These are phyloP conservation scores for Taurulus bubalis DNA, from an alignment of 2,113 vertebrate genomes.

Conservation along the genomic window DNA sequence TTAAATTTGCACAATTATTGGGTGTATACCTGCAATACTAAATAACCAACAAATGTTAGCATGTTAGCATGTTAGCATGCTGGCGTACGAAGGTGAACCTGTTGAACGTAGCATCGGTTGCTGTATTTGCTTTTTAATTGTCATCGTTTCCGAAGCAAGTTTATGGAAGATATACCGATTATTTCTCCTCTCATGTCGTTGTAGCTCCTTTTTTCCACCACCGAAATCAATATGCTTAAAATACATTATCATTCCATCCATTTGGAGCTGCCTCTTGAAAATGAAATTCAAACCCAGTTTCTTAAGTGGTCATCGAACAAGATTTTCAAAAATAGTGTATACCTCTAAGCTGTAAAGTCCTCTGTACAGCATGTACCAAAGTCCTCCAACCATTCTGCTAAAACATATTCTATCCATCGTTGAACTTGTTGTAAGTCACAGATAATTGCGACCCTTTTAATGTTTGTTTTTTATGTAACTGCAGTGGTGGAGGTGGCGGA, in stretches of 20 bases:
- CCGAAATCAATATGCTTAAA: not conserved
- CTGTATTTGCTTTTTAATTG: too few species aligned
- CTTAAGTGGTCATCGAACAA: not conserved
- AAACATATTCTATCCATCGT: slow-evolving; percentile 18
- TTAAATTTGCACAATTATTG: not conserved
- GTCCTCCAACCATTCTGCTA: not conserved
- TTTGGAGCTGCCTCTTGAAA: not conserved
- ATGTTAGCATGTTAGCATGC: not conserved
- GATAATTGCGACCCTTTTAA: slow-evolving; percentile 46
- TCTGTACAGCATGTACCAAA: not conserved
- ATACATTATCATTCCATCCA: not conserved
- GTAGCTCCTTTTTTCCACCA: not conserved
- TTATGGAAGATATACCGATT: not conserved
- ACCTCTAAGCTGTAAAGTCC: not conserved
- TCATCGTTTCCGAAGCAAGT: not conserved
- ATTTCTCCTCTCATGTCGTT: not conserved
- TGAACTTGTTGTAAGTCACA: slow-evolving; percentile 40
- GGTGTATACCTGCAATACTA: not conserved
- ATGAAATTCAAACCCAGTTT: not conserved
- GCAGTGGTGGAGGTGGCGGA: slow-evolving; percentile 51
- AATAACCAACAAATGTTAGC: not conserved
- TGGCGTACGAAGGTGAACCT: too few species aligned
- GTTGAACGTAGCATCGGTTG: too few species aligned
- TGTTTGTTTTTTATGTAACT: slow-evolving; percentile 62
- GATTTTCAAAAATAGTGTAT: not conserved